Conservation (phyloP, 2,888 invertebrate species). For the Pecten maximus region DNA sequence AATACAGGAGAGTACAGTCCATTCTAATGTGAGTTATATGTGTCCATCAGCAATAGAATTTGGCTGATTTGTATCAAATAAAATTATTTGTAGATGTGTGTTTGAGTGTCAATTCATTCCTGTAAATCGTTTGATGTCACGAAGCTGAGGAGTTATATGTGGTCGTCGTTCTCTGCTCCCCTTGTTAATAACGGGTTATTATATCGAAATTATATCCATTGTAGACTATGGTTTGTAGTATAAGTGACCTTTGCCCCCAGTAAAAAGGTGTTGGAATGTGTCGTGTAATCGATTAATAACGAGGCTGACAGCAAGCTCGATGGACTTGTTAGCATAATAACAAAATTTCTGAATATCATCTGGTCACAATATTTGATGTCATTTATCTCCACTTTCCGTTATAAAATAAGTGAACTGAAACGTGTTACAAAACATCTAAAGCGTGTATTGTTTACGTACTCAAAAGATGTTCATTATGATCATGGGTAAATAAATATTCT, state of each 20-base stretch:
- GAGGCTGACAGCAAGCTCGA: background rate
- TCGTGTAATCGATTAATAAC: background rate
- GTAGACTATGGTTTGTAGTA: background rate
- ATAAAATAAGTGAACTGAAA: no score
- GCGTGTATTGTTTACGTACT: no score
- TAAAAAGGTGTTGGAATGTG: background rate
- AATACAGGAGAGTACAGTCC: background rate
- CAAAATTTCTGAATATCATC: background rate
- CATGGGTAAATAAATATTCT: no score
- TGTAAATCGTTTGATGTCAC: background rate
- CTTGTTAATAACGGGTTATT: background rate
- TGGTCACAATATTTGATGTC: background rate
- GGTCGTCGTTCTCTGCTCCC: background rate
- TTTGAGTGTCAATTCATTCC: background rate
- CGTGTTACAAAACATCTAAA: no score
- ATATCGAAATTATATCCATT: background rate
- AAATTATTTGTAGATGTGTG: background rate
- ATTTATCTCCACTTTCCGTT: background rate
- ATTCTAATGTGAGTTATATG: conserved; percentile 12
- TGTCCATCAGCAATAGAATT: background rate
- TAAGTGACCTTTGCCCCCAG: background rate
- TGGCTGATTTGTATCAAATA: background rate
- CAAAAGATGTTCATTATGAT: no score
- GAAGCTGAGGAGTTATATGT: background rate
- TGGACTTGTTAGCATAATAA: background rate